Base-by-base conservation (phyloP, 2,113 vertebrate species). In the Esox niger region DNA sequence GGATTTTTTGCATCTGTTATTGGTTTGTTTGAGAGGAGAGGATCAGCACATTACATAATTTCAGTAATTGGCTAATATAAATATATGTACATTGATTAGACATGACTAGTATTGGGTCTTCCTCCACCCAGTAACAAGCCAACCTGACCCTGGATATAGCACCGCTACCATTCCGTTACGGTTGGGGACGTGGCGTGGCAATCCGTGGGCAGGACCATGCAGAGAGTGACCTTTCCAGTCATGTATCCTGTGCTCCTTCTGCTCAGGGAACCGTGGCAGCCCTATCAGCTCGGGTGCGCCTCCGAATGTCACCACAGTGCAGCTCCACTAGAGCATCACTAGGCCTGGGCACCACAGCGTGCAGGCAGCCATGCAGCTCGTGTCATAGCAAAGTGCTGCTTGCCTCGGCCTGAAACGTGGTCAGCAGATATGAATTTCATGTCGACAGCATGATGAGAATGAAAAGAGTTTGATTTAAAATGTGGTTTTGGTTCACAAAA, bases 221-320 rank as follows among this genome's bases (percentile, higher is more conserved):
- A 79, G 77, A 76, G 82, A 71, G 33, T 73, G 77, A 87, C 84
- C 87, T 88, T 86, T 86, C 75, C 73, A 68, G 77, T 73, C 79
- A 77, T 62, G 77, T 86, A 83, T 85, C 80, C 77, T 75, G 79
- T 82, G 69, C 66, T 68, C 54, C 3, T 13, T 73, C 68, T 73
- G 70, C 79, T 76, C 71, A 64, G 47, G 62, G 29, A 54, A 13
- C 20, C 17, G 26, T n/a, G 29, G 69, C 70, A 73, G 80, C 74
- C 76, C 73, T 71, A 55, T 67, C 69, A 68, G 77, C 66, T n/a
- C n/a, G 75, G 58, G 49, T 11, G 2, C 30, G 73, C 61, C 26
- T 32, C 58, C 79, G 73, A 78, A 72, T 83, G 82, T 79, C 69
- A 79, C 47, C 25, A 64, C 71, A n/a, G n/a, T n/a, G n/a, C n/a